Evolutionary conservation across 2,113 vertebrate species (phyloP), one percentile per base, ranked within the genome.

Genomic region (Gavia stellata): DNA sequence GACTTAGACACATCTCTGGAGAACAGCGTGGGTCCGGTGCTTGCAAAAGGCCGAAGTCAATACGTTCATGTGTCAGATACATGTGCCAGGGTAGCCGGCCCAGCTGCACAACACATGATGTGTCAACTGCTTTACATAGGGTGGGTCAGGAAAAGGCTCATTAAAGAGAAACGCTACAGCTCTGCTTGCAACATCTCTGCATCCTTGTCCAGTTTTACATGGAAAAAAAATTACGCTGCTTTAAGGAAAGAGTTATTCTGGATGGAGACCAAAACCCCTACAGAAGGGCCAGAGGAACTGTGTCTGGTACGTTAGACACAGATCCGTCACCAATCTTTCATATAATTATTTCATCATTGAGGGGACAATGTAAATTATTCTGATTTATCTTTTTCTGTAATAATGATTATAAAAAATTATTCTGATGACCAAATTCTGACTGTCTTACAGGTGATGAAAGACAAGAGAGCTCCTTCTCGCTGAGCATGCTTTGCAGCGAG

Each of bases 21-120:
- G 88, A 97, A 93, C 90, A 96, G 93, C 88, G 84, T 82, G 70
- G 78, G 81, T 87, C 96, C 40, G 1, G 90, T 94, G 94, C 94
- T 96, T 94, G 96, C 91, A 84, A 94, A 92, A 94, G 81, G 95
- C 96, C 92, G 49, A 95, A 96, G 95, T 95, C 92, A 94, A 80
- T 83, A 77, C 20, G 9, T 96, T 97, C 96, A 90, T 92, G 80
- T 81, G 84, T 96, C 94, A 96, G 96, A 97, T 49, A 86, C 70
- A 91, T 95, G 95, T 94, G 75, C 86, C 92, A 93, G 96, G 36
- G 81, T 92, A 52, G 65, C 66, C 0, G 6, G 59, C 9, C 81
- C 98, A 98, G 96, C 97, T 98, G 98, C 88, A 90, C 75, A 66
- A 70, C 97, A 98, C 92, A 98, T 98, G 97, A 93, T 88, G 82